Conservation (phyloP, 1,140 invertebrate genomes). For the Trichonephila inaurata region DNA sequence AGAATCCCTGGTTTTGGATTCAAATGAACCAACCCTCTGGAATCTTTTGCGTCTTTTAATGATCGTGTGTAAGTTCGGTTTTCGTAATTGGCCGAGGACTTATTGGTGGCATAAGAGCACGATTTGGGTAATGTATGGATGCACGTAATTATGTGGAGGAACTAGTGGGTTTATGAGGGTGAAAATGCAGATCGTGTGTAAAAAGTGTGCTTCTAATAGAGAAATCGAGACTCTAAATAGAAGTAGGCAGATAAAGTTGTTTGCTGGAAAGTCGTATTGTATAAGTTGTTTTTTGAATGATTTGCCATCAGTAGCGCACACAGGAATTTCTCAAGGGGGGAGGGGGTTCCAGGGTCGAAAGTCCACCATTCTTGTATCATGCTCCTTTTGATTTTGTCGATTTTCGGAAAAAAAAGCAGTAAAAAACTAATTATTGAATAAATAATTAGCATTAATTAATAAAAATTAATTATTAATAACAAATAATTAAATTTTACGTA, state of each 20-base stretch:
- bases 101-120: neutral
- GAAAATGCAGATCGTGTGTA: neutral
- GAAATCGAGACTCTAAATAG: neutral
- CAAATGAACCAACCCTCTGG: neutral
- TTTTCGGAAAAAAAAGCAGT: too few species aligned
- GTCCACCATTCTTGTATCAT: too few species aligned
- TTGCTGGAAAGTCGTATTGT: too few species aligned
- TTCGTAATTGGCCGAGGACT: neutral
- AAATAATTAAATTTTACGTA: too few species aligned
- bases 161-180: neutral
- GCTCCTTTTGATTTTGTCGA: too few species aligned
- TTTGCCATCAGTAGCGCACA: too few species aligned
- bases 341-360: too few species aligned
- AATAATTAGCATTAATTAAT: too few species aligned
- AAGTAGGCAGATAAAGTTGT: neutral
- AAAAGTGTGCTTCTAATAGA: neutral
- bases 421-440: too few species aligned
- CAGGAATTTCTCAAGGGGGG: too few species aligned
- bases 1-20: constrained; percentile 1
- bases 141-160: neutral
- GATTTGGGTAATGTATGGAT: neutral
- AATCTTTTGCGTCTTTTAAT: neutral
- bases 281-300: too few species aligned
- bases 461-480: too few species aligned
- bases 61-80: neutral